Evolutionary conservation across 2,113 vertebrate species (phyloP).

Genomic region (Psilopsiagon aymara): DNA sequence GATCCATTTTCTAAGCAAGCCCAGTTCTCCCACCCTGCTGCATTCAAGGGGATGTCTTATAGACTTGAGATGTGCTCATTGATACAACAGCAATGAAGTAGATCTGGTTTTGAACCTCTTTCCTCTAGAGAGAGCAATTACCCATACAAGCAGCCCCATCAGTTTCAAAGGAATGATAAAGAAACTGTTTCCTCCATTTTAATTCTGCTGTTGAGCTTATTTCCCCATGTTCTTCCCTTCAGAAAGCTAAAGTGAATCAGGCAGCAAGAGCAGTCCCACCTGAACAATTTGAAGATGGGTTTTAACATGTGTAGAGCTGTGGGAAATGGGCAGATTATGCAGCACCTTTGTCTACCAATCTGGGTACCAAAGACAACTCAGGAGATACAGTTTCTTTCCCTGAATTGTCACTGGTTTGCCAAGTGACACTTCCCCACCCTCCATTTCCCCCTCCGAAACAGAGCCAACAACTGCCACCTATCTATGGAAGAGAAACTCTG

Average conservation of each 20-base stretch:
- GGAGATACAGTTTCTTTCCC: not conserved
- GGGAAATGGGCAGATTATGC: not conserved
- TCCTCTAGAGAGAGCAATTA: not conserved
- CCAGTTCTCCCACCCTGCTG: not conserved
- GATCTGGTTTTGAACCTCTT: not conserved
- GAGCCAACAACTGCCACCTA: not conserved
- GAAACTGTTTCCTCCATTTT: not conserved
- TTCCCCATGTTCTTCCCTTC: not conserved
- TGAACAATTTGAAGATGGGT: not conserved
- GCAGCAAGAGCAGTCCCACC: not conserved
- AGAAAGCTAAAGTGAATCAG: not conserved
- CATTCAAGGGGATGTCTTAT: not conserved
- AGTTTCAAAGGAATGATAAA: not conserved
- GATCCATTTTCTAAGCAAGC: not conserved
- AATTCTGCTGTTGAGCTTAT: not conserved
- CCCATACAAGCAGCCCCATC: not conserved
- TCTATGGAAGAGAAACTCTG: not conserved
- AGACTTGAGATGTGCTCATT: not conserved
- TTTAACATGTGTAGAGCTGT: not conserved
- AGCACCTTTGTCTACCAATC: not conserved
- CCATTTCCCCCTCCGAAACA: not conserved
- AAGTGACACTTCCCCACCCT: not conserved
- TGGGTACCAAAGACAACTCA: accelerated
- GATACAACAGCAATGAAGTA: not conserved
- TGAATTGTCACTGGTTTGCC: not conserved